These are phyloP conservation scores for Scomber colias DNA, from an alignment of 2,113 vertebrate genomes.

Conservation along the genomic window DNA sequence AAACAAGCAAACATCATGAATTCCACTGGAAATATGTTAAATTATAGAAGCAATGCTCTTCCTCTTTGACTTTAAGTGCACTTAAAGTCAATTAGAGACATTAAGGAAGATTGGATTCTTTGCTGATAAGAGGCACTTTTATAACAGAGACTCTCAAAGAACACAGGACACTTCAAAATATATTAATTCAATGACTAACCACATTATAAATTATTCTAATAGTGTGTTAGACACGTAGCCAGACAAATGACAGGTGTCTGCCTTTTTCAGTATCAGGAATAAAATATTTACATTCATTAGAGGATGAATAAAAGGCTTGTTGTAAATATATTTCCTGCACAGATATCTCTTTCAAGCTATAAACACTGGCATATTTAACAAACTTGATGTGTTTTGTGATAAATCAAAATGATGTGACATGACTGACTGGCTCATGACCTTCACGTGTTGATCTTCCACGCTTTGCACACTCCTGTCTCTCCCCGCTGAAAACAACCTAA, in stretches of 20 bases:
- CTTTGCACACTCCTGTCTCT: background rate
- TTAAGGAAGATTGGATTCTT: slow-evolving; percentile 32
- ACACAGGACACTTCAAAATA: slow-evolving; percentile 15
- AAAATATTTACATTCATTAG: too few species aligned
- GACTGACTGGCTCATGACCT: slow-evolving; percentile 2
- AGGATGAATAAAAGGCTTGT: background rate
- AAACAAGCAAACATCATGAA: background rate
- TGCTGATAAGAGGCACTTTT: slow-evolving; percentile 33
- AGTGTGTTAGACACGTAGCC: background rate
- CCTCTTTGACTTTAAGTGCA: slow-evolving; percentile 39
- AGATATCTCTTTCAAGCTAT: background rate
- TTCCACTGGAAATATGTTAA: slow-evolving; percentile 11
- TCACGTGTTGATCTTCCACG: background rate
- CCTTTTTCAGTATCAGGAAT: too few species aligned
- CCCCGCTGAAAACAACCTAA: slow-evolving; percentile 20
- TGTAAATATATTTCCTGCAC: background rate
- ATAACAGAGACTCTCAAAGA: slow-evolving; percentile 12
- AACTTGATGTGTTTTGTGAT: too few species aligned
- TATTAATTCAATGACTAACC: background rate
- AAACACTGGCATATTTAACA: background rate
- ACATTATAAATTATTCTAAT: background rate
- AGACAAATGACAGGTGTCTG: too few species aligned
- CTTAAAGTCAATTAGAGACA: slow-evolving; percentile 39
- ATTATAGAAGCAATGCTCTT: slow-evolving; percentile 1
- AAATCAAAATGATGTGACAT: too few species aligned